Percentiles rank a stretch among this genome's conserved stretches.
Evolutionary conservation across 2,888 invertebrate genomes (phyloP).

Genomic region (Eupithecia pulchellata): DNA sequence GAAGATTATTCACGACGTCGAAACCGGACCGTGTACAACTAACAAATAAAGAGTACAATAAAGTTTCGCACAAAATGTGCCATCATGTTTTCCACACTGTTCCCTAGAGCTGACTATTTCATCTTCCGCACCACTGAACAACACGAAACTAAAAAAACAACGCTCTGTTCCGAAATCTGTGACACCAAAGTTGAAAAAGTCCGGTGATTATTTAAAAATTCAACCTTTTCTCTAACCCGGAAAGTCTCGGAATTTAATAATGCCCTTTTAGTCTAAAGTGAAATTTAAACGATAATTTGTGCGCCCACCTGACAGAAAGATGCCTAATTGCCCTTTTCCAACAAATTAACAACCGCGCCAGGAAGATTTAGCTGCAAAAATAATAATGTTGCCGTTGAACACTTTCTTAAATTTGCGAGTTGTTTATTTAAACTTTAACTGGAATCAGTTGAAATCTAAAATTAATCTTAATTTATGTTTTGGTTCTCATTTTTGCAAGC

Average conservation of each 20-base stretch:
- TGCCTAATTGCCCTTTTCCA: constrained; percentile 61
- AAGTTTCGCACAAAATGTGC: constrained; percentile 38
- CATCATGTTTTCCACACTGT: constrained; percentile 56
- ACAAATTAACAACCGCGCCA: constrained; percentile 56
- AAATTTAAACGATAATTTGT: constrained; percentile 67
- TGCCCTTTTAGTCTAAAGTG: constrained; percentile 56
- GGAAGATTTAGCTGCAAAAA: constrained; percentile 40
- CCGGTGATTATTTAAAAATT: constrained; percentile 60
- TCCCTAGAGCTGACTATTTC: constrained; percentile 57
- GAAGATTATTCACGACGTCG: constrained; percentile 24
- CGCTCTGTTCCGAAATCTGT: constrained; percentile 33
- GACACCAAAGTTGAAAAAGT: constrained; percentile 36
- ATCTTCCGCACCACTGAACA: constrained; percentile 56
- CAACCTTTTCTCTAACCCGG: constrained; percentile 64
- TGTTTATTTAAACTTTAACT: constrained; percentile 17
- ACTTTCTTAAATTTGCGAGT: constrained; percentile 36
- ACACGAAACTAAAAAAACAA: constrained; percentile 42
- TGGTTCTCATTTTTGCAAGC: background rate
- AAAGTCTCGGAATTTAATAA: constrained; percentile 67
- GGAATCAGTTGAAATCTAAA: background rate
- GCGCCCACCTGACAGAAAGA: constrained; percentile 60
- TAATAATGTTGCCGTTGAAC: constrained; percentile 31
- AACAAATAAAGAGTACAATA: constrained; percentile 38
- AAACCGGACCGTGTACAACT: constrained; percentile 41
- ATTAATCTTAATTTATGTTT: background rate